phyloP scores from a whole-genome alignment of 2,113 vertebrate genomes.

The Atrichornis clamosus region DNA sequence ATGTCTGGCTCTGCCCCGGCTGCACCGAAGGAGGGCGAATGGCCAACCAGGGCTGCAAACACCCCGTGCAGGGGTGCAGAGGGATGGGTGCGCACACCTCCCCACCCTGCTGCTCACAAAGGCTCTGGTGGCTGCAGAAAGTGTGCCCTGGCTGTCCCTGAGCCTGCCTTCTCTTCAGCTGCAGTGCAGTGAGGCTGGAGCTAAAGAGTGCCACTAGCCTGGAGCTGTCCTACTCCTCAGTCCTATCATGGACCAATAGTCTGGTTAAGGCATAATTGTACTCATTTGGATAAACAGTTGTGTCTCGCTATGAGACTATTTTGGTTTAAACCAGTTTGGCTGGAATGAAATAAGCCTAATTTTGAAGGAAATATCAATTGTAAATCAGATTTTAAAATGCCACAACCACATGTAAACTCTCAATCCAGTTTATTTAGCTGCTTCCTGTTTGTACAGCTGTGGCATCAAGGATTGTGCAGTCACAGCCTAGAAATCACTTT shows the following conservation, averaged over 20 bases:
- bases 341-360: neutral
- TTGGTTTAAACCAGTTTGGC: neutral
- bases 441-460: neutral
- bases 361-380: neutral
- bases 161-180: neutral
- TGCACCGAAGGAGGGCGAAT: rapidly evolving
- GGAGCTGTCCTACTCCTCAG: neutral
- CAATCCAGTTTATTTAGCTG: neutral
- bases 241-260: neutral
- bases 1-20: neutral
- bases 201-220: neutral
- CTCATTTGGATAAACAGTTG: neutral
- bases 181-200: neutral
- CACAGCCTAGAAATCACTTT: neutral
- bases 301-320: neutral
- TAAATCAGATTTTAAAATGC: neutral
- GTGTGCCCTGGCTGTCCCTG: neutral
- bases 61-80: neutral
- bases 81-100: neutral
- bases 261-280: neutral
- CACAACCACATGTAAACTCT: neutral
- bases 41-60: rapidly evolving
- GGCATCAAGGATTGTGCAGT: neutral
- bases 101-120: too few relatives aligned
- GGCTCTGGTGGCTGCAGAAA: neutral